phyloP scores from a whole-genome alignment of 2,888 invertebrate genomes.

The Gastrophysa polygoni region DNA sequence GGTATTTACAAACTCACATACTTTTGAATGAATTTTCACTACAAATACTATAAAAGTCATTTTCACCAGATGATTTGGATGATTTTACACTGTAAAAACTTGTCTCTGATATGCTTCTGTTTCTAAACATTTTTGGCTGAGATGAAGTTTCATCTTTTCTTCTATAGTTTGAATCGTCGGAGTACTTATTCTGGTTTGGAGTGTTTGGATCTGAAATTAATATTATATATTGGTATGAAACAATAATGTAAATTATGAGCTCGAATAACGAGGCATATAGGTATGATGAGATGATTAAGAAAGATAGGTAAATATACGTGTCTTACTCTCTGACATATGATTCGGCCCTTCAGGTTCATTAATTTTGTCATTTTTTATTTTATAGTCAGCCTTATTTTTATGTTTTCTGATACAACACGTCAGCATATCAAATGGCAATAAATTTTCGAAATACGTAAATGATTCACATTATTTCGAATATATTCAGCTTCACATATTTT shows the following conservation, averaged over 20 bases:
- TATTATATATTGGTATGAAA: no score
- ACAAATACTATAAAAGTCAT: constrained; percentile 18
- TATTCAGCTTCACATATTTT: background rate
- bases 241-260: no score
- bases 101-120: background rate
- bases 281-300: no score
- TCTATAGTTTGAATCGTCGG: background rate
- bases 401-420: background rate
- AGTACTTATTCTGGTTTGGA: background rate
- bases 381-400: background rate
- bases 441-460: no score
- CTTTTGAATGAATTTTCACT: constrained; percentile 21
- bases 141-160: background rate
- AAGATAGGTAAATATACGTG: no score
- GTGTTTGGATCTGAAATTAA: no score
- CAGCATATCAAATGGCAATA: background rate
- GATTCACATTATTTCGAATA: background rate
- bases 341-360: no score
- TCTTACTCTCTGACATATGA: no score
- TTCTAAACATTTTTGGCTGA: background rate
- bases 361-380: no score
- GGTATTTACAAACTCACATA: background rate
- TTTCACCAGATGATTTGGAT: background rate
- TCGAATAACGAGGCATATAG: no score
- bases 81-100: constrained; percentile 20